Base-by-base conservation (phyloP, 2,113 vertebrate species). In the Embiotoca jacksoni region DNA sequence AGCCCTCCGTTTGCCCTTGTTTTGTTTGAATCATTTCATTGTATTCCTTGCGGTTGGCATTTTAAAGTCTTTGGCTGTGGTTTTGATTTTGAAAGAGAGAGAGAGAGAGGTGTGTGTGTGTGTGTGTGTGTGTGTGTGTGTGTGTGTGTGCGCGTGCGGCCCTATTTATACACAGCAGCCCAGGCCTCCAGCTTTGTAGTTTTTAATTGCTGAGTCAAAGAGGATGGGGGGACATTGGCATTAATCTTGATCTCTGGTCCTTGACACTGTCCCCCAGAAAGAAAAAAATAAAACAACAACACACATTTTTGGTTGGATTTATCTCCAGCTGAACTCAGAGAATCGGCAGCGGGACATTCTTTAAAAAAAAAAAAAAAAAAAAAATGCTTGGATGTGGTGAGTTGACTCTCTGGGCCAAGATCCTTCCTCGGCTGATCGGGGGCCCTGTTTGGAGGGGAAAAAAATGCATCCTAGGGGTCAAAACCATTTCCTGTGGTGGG, bases 401-500 rank as follows among this genome's bases (percentile, higher is more conserved):
- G 72, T 90, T 92, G 88, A 87, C 73, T 10, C 73, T 10, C 33
- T 0, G 7, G 9, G 89, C 91, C 89, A 92, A 89, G 69, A 81
- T 86, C 68, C 78, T 83, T 23, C 80, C 68, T 63, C 39, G 65
- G 82, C 84, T 86, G 87, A 90, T 88, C 82, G 65, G 86, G 66
- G 86, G 66, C 81, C 57, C 69, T 87, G 83, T 93, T 92, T 88
- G 83, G 84, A 89, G 79, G 79, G 84, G 90, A 90, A 90, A 23
- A 23, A 23, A 91, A 83, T 73, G 83, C 88, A 82, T 88, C 77
- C 82, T 72, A 59, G 79, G 23, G 89, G 89, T 92, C 91, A 90
- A 64, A 92, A 86, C 88, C 72, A 89, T 91, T 93, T 93, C 92
- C 92, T 92, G 91, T 91, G 66, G 85, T 78, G 80, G 75, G 84